phyloP scores from a whole-genome alignment of 2,113 vertebrate species.

The Peromyscus polionotus region DNA sequence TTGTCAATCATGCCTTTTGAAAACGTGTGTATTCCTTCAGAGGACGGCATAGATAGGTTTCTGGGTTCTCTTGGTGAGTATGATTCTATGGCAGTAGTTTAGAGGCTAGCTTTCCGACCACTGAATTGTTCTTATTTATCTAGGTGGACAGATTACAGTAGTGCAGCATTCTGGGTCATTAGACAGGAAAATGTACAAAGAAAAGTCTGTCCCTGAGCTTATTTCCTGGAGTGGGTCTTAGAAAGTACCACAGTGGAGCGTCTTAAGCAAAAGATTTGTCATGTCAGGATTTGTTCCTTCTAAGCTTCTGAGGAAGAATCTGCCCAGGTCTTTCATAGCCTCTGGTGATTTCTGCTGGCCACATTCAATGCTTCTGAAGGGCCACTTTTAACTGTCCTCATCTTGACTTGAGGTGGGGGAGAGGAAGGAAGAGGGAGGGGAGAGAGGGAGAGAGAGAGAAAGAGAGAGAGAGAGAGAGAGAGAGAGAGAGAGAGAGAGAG shows the following conservation, averaged over 20 bases:
- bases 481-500: not conserved
- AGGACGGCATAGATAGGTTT: not conserved
- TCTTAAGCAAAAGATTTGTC: not conserved
- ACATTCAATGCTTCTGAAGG: not conserved
- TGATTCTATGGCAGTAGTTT: not conserved
- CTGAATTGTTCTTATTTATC: not conserved
- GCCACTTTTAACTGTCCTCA: not conserved
- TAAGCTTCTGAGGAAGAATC: no score
- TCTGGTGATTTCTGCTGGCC: not conserved
- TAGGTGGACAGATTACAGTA: no score
- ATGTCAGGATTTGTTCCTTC: accelerated
- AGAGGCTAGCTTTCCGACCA: not conserved
- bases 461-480: not conserved
- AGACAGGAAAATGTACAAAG: not conserved
- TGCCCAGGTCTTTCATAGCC: accelerated
- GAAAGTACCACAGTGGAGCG: accelerated
- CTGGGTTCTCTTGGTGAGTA: not conserved
- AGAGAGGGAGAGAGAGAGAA: accelerated
- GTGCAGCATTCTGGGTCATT: not conserved
- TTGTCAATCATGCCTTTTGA: conserved; percentile 1
- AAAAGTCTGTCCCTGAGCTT: not conserved
- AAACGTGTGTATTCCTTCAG: not conserved
- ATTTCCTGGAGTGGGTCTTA: not conserved
- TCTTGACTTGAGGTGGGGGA: not conserved
- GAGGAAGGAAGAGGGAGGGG: not conserved